Evolutionary conservation across 2,888 invertebrate genomes (phyloP), one percentile per base, ranked within the genome.

Genomic region (Phortica okadai): DNA sequence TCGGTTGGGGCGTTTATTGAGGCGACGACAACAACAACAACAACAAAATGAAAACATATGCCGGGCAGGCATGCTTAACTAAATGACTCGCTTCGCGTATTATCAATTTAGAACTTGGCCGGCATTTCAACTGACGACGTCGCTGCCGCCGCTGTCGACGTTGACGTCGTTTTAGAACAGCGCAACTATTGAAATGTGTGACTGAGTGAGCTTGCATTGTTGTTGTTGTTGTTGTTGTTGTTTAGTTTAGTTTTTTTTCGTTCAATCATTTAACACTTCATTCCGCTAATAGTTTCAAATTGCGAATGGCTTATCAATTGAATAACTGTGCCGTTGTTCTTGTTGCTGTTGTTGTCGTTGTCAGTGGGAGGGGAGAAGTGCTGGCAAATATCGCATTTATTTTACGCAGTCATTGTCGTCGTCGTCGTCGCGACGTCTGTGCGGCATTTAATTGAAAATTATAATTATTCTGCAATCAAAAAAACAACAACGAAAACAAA

Each of bases 41-140:
- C 59, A 59, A 59, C 10, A n/a, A 59, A n/a, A 59, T 21, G 59
- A 59, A 59, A 59, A 7, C 21, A 59, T 21, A 59, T 59, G 59
- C 59, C 21, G 59, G 16, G 10, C 14, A 50, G 14, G 50, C 50
- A 50, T 33, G 33, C 33, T 33, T 33, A 21, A 5, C 21, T 21
- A 25, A 16, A 59, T 59, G 64, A 64, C 64, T 64, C 25, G 7
- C 6, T 41, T 21, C 21, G 64, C 41, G 42, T 86, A 84, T 89
- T 89, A 89, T 89, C 89, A 89, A 89, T 87, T 88, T 85, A 83
- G 89, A 89, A 88, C 89, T 89, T 88, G 88, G 85, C 84, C 86
- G 88, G 89, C 88, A 88, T 88, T 87, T 72, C 44, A 62, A 56
- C n/a, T 16, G 14, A 6, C 56, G 16, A 5, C 56, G 16, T 7